These are phyloP conservation scores for Calameuta idolon DNA, from an alignment of 2,888 invertebrate genomes.

Conservation along the genomic window DNA sequence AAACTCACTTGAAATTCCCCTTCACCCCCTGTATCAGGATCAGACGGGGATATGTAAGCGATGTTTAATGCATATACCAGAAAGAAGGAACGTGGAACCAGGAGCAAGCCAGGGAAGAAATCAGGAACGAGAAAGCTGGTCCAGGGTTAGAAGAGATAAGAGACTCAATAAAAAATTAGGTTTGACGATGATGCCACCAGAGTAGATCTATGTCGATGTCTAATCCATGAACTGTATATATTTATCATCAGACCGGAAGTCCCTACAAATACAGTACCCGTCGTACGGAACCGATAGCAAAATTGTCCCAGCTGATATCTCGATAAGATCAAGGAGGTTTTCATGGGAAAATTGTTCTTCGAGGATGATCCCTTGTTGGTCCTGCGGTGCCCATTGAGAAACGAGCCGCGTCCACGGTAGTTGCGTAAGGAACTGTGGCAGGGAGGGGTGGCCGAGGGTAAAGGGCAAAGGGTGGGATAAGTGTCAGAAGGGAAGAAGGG, in stretches of 20 bases:
- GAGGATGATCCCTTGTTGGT: background rate
- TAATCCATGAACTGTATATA: background rate
- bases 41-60: slow-evolving; percentile 31
- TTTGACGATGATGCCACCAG: background rate
- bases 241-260: background rate
- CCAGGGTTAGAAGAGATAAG: background rate
- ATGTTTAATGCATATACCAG: slow-evolving; percentile 45
- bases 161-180: background rate
- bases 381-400: slow-evolving; percentile 1
- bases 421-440: background rate
- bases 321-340: background rate
- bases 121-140: background rate
- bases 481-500: slow-evolving; percentile 10
- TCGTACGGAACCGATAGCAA: background rate
- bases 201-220: background rate
- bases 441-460: background rate
- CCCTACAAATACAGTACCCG: background rate
- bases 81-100: slow-evolving; percentile 38
- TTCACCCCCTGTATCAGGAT: slow-evolving; percentile 21
- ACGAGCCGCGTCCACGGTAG: slow-evolving; percentile 14
- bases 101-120: background rate
- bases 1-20: background rate
- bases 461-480: background rate
- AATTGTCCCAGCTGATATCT: background rate
- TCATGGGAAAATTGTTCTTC: background rate